phyloP scores from a whole-genome alignment of 2,797 vertebrate species.

The Strix occidentalis region DNA sequence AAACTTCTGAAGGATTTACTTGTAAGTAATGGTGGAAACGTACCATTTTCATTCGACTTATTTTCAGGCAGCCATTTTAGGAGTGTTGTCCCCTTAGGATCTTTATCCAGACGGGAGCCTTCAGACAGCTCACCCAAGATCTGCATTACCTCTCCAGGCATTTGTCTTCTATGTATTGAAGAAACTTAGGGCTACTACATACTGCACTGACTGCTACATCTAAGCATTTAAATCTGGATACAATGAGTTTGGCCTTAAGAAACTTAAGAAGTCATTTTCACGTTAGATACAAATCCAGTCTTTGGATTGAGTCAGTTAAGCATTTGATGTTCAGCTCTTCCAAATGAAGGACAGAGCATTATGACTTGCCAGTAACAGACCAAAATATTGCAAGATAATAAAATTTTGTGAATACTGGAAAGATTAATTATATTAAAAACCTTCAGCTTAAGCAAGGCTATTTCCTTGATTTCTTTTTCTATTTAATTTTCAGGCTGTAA shows the following conservation, averaged over 20 bases:
- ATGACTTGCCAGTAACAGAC: not conserved
- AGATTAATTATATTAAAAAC: not conserved
- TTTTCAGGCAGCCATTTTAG: not conserved
- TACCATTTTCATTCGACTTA: not conserved
- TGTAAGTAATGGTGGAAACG: not conserved
- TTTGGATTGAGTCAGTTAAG: not conserved
- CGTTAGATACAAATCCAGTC: not conserved
- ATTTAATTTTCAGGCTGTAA: not conserved
- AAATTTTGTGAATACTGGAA: not conserved
- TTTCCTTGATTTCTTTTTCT: not conserved
- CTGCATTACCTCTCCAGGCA: not conserved
- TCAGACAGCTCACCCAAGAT: not conserved
- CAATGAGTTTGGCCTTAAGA: not conserved
- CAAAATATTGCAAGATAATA: not conserved
- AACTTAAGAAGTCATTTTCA: conserved; percentile 17
- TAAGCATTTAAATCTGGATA: not conserved
- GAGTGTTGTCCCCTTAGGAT: not conserved
- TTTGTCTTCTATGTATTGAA: not conserved
- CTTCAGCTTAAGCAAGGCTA: not conserved
- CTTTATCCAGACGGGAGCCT: not conserved
- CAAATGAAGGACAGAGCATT: not conserved
- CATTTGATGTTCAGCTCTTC: not conserved
- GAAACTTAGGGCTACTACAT: not conserved
- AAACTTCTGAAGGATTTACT: not conserved
- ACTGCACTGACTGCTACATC: not conserved